Evolutionary conservation across 1,140 invertebrate species (phyloP), one percentile per base, ranked within the genome.

Genomic region (Bombus haemorrhoidalis): DNA sequence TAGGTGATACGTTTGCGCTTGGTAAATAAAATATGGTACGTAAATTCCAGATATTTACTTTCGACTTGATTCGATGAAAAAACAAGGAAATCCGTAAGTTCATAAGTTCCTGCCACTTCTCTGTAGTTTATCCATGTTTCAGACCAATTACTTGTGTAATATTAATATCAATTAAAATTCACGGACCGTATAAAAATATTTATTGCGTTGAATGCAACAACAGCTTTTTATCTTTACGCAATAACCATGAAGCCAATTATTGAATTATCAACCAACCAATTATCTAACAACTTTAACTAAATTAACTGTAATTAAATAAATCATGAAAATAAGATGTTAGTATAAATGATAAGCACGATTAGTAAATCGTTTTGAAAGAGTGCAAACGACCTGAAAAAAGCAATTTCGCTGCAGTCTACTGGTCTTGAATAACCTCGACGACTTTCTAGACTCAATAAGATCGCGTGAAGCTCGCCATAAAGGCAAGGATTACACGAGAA

Each of bases 401-500:
- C 3, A 53, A 57, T 57, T 75, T 53, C 32, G n/a, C n/a, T 32
- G 2, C 25, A 41, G 18, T 28, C 15, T 32, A 32, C 71, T 41
- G 37, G 25, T n/a, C 34, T 39, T 39, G 57, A 41, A 28, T 18
- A 69, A 43, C 68, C 62, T 37, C n/a, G n/a, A 28, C 64, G 13
- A 68, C 81, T 83, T 83, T 83, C 81, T 66, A 77, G 37, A 22
- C 6, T 15, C 34, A n/a, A 76, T 32, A 28, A 43, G 34, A 64
- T 77, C 39, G 62, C 73, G 43, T 22, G 74, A 76, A 83, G 53
- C 43, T 57, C 34, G 34, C 73, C 28, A 64, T 64, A 47, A 75
- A 75, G 22, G 22, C 47, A 25, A 13, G 32, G 18, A 66, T 83
- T 66, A 39, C 81, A 22, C 69, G 37, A n/a, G 59, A 12, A 53